Base-by-base conservation (phyloP, 2,888 invertebrate species). In the Anarsia innoxiella region DNA sequence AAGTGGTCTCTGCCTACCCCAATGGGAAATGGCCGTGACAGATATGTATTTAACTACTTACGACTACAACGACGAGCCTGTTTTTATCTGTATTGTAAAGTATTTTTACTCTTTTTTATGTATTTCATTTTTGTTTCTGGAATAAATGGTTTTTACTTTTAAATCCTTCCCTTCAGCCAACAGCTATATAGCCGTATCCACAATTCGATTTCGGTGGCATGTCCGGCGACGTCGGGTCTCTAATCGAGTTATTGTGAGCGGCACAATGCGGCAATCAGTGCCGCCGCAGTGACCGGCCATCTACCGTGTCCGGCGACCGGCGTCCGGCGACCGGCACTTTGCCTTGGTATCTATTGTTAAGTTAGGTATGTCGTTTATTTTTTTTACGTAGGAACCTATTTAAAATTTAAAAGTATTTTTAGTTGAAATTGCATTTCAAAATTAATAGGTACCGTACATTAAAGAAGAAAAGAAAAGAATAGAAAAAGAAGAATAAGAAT, bases 161-260 rank as follows among this genome's bases (percentile, higher is more conserved):
- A n/a, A n/a, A n/a, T n/a, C n/a, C n/a, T n/a, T n/a, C n/a, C n/a
- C n/a, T n/a, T n/a, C n/a, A n/a, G n/a, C n/a, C n/a, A n/a, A n/a
- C n/a, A n/a, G n/a, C n/a, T n/a, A n/a, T n/a, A n/a, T n/a, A 19
- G 19, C 4, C 26, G 10, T 14, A 33, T 33, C 33, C 33, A 14
- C 11, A n/a, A 8, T 33, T 25, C n/a, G 9, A 14, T 26, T 25
- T 14, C 11, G 23, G n/a, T 4, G 30, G 56, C 62, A 67, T 65
- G 71, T 77, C 76, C 74, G 74, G 72, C 60, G 60, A 46, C 62
- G 59, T 67, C 58, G 68, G 59, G 56, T 56, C 59, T 59, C 79
- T 84, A 83, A 83, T 84, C 83, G 82, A 84, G 80, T 84, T 82
- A 84, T 80, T 83, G 83, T 82, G 69, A 68, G 59, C 66, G 63